These are phyloP conservation scores for Synergus gifuensis DNA, from an alignment of 2,888 invertebrate species.

Conservation along the genomic window DNA sequence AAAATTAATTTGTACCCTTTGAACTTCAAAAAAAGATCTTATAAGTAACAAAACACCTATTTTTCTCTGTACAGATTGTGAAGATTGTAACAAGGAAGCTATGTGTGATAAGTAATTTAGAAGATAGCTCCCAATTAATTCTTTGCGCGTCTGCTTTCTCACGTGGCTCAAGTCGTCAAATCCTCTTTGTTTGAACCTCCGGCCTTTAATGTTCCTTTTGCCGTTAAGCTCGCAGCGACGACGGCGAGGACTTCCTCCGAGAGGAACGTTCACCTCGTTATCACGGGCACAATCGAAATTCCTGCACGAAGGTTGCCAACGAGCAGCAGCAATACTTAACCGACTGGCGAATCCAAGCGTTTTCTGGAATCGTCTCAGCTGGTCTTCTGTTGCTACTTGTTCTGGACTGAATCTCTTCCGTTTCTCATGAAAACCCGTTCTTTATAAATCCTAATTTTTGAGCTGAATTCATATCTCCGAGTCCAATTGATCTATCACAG, in stretches of 20 bases:
- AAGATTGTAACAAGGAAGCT: not conserved
- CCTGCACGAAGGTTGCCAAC: conserved; percentile 52
- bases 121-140: conserved; percentile 27
- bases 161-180: conserved; percentile 39
- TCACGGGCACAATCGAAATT: conserved; percentile 61
- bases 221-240: conserved; percentile 31
- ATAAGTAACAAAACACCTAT: not conserved
- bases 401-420: conserved; percentile 16
- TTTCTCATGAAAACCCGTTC: conserved; percentile 2
- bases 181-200: conserved; percentile 40
- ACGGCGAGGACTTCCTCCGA: conserved; percentile 38
- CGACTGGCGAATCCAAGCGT: conserved; percentile 19
- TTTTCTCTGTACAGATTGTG: not conserved
- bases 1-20: not conserved
- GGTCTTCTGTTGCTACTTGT: conserved; percentile 22
- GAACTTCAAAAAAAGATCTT: too few relatives aligned
- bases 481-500: not conserved
- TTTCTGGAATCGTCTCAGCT: conserved; percentile 30
- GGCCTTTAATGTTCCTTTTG: conserved; percentile 36
- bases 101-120: conserved; percentile 20
- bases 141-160: conserved; percentile 31
- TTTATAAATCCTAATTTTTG: conserved; percentile 5
- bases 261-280: conserved; percentile 72
- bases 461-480: not conserved
- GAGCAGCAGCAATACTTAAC: conserved; percentile 22